phyloP scores from a whole-genome alignment of 2,888 invertebrate genomes.

The Phorcus lineatus region DNA sequence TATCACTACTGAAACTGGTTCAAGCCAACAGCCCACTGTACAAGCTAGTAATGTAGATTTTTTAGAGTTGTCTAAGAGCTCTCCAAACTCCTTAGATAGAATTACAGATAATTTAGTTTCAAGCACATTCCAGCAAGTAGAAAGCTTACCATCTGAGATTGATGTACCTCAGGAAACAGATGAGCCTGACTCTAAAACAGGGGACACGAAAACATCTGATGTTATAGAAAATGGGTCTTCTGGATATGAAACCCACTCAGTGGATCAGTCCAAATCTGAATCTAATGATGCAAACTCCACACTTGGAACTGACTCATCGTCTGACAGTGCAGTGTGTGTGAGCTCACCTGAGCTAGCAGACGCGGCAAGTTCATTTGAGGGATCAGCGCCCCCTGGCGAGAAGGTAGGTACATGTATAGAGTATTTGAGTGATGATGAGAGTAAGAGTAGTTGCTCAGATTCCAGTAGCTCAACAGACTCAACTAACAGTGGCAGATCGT shows the following conservation, averaged over 20 bases:
- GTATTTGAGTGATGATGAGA: slow-evolving; percentile 21
- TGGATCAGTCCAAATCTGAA: slow-evolving; percentile 3
- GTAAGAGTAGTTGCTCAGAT: background rate
- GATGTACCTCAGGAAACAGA: background rate
- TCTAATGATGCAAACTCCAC: slow-evolving; percentile 1
- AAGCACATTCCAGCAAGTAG: background rate
- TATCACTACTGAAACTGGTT: background rate
- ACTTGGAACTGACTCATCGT: background rate
- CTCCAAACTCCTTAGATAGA: background rate
- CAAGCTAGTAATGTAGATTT: background rate
- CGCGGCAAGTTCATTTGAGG: background rate
- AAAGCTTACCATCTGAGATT: background rate
- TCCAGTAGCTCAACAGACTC: background rate
- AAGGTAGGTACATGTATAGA: slow-evolving; percentile 37
- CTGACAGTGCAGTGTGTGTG: slow-evolving; percentile 8
- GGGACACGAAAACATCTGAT: background rate
- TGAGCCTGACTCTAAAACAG: background rate
- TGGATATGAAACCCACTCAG: background rate
- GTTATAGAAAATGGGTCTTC: background rate
- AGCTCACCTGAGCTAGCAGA: slow-evolving; percentile 2
- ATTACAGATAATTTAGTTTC: background rate
- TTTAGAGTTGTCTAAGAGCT: background rate
- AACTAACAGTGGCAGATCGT: slow-evolving; percentile 34
- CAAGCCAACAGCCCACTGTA: background rate
- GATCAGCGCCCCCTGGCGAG: slow-evolving; percentile 8